Base-by-base conservation (phyloP, 2,797 vertebrate genomes). In the Tokudaia tokunoshimensis region DNA sequence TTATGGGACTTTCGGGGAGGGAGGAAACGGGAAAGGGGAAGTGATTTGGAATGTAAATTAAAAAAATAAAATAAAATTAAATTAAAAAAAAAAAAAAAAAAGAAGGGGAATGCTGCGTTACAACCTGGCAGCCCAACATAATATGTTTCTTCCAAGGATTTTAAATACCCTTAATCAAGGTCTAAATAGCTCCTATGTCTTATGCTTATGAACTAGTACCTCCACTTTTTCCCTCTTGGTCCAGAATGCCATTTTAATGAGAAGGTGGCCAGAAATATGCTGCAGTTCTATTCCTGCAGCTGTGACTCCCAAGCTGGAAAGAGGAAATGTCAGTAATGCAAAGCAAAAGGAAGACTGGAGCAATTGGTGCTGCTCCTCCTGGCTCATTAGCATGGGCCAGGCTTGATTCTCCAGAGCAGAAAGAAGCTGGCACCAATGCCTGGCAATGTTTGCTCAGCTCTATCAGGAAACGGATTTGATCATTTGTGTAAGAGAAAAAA, bases 301-400 rank as follows among this genome's bases (percentile, higher is more conserved):
- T 91, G 79, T 1, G 3, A 37, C 15, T 85, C 41, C 91, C 93
- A 97, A 95, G 94, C 95, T 97, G 95, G 80, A 96, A 96, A 74
- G 86, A 97, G 89, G 89, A 94, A 97, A 94, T 92, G 96, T 90
- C 87, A 94, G 92, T 75, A 70, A 85, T 3, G 57, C 96, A 93
- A 91, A 89, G 94, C 86, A 92, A 94, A 94, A 81, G 85, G 93
- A 91, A 87, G 94, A 96, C 50, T 81, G 89, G 92, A 96, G 95
- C 76, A 76, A 72, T 79, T 57, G 96, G 97, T 84, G 34, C 81
- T 89, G 95, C 89, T 86, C n/a, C 70, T 26, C 81, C 92, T 55
- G 81, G 87, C 59, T 97, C 97, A 96, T 96, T 96, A 97, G 88
- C 90, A 94, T 85, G 74, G 96, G 52, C 81, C 74, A 78, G 17